Evolutionary conservation across 2,797 vertebrate genomes (phyloP), one percentile per base, ranked within the genome.

Genomic region (Danio jaintianensis): DNA sequence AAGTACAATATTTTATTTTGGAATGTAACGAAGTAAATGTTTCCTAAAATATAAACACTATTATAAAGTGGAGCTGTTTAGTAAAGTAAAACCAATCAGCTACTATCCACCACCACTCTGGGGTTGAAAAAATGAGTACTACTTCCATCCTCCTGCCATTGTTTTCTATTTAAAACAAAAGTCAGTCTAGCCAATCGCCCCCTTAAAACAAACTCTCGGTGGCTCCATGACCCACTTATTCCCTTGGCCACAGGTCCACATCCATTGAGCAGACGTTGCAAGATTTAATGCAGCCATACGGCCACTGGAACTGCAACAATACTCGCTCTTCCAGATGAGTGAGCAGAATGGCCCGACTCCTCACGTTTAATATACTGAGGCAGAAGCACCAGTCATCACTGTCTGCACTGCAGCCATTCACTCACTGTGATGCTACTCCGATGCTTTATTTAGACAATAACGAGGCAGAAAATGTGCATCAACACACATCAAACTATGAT

Each of bases 221-320:
- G 63, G 55, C 47, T 75, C 40, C 2, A 40, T 75, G 76, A 75
- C 76, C 82, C 68, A 74, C 58, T 78, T 82, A 72, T 56, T 78
- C 68, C 75, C 45, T 18, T 42, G 80, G 58, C 50, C 29, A 18
- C 40, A 18, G 58, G 74, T 72, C 75, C 58, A n/a, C 6, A 4
- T 52, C 22, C 36, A 73, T 50, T n/a, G 50, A 73, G 69, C 75
- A 73, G 58, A 59, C 43, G 43, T 40, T 36, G 67, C 62, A 72
- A 71, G 68, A 78, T 73, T 50, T 59, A 67, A 66, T 42, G 67
- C 68, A 72, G 56, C 50, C 59, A 20, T 52, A 73, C n/a, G 3
- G 53, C 43, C 45, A 50, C 43, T 66, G 75, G 81, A 72, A 72
- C 61, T 38, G 43, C 50, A 78, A 78, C 77, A 79, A 79, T 48